Evolutionary conservation across 1,140 invertebrate species (phyloP).

Genomic region (Cataglyphis hispanica): DNA sequence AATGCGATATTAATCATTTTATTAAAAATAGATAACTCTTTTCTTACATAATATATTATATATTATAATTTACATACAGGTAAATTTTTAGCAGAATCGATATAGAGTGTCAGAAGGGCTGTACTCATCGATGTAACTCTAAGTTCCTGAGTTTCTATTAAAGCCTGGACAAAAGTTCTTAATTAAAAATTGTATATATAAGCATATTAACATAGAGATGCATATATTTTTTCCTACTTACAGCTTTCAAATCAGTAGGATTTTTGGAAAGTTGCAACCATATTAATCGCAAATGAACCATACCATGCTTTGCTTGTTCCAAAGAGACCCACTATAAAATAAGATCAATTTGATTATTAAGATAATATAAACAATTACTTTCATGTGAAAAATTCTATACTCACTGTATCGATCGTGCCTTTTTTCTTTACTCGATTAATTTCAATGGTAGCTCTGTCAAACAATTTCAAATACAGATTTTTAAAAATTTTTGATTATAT

Average conservation of each 20-base stretch:
- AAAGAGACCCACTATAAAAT: conserved; percentile 94
- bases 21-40: neutral
- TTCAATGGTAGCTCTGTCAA: conserved; percentile 89
- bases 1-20: conserved; percentile 46
- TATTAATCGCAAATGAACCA: conserved; percentile 94
- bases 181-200: conserved; percentile 20
- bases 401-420: conserved; percentile 90
- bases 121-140: conserved; percentile 92
- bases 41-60: too few species aligned
- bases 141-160: conserved; percentile 92
- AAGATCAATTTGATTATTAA: conserved; percentile 36
- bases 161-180: conserved; percentile 86
- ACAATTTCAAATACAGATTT: conserved; percentile 37
- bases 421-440: conserved; percentile 89
- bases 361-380: conserved; percentile 14
- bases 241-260: conserved; percentile 90
- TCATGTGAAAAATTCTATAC: conserved; percentile 70
- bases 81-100: conserved; percentile 96
- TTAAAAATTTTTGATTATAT: conserved; percentile 12
- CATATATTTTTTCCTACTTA: conserved; percentile 85
- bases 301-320: conserved; percentile 97
- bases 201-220: conserved; percentile 58
- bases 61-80: conserved; percentile 88
- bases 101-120: conserved; percentile 92
- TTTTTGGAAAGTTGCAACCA: conserved; percentile 94